Evolutionary conservation across 2,888 invertebrate species (phyloP), one percentile per base, ranked within the genome.

Genomic region (Brenthis hecate): DNA sequence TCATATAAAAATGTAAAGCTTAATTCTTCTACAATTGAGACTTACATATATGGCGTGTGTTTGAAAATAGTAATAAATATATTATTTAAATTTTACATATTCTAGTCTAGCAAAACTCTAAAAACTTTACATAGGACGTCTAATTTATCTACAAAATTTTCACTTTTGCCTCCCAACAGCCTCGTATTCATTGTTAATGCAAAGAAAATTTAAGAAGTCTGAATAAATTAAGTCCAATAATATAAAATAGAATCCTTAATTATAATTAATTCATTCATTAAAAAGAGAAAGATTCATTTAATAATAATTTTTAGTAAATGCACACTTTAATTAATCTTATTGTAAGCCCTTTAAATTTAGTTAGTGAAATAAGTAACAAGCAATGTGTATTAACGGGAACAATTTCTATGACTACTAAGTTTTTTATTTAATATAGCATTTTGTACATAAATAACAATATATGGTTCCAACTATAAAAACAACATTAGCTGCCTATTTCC

Each of bases 1-100:
- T 56, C 61, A 67, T 67, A 67, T 67, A 67, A 67, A 67, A 67
- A 67, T 67, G 66, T 67, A 67, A 67, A 67, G 50, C 55, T 67
- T 61, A 67, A 51, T 48, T 48, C 14, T 51, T 67, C 48, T 61
- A 62, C 60, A 56, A 67, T 56, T 67, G 55, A 67, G 55, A 67
- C 55, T 66, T 56, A 66, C 16, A 50, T 28, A 23, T 56, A 51
- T 51, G 19, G 36, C 55, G 61, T 67, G n/a, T 62, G 23, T 67
- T 67, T 62, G 55, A 61, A 55, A 67, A 62, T 60, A 50, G 8
- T 50, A 50, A 60, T 60, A 62, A 53, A 62, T 62, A 62, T 62
- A 62, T 62, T 62, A 62, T 62, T 51, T 14, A 53, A 61, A 19
- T 61, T 13, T 51, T 51, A 51, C 53, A 32, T 3, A 53, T 53